phyloP scores from a whole-genome alignment of 2,113 vertebrate species.

The Ceuthmochares aereus region DNA sequence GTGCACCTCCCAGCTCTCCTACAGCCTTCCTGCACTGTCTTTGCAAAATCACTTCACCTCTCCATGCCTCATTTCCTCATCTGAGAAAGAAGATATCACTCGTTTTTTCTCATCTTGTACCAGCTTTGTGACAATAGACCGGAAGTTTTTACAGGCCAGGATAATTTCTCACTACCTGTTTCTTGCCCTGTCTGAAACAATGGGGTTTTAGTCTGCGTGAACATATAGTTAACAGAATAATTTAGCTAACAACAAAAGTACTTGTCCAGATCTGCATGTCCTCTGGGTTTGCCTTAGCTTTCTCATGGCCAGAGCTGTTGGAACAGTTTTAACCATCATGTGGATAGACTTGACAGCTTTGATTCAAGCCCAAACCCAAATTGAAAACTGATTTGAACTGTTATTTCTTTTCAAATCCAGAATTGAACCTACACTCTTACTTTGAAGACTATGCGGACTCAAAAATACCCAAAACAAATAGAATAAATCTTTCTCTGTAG shows the following conservation, averaged over 20 bases:
- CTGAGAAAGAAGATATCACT: background rate
- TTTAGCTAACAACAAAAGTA: constrained; percentile 22
- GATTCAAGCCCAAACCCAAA: constrained; percentile 63
- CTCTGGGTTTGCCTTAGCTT: constrained; percentile 61
- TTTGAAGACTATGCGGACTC: constrained; percentile 30
- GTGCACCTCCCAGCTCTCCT: background rate
- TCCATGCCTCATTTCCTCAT: background rate
- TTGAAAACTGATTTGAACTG: constrained; percentile 63
- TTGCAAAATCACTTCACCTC: constrained; percentile 4
- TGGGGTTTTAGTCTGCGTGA: constrained; percentile 16
- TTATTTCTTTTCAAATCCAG: constrained; percentile 52
- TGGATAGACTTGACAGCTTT: constrained; percentile 50
- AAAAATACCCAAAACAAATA: background rate
- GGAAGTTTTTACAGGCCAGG: background rate
- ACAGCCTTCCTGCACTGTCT: background rate
- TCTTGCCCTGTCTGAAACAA: constrained; percentile 29
- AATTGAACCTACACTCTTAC: constrained; percentile 25
- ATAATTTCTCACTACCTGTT: constrained; percentile 30
- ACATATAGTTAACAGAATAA: constrained; percentile 45
- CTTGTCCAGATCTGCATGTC: constrained; percentile 67
- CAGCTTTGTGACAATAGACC: background rate
- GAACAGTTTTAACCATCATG: constrained; percentile 56
- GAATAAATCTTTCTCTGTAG: constrained; percentile 35
- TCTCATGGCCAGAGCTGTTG: constrained; percentile 56
- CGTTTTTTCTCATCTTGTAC: background rate